phyloP scores from a whole-genome alignment of 2,888 invertebrate genomes.

The Tenodera sinensis region DNA sequence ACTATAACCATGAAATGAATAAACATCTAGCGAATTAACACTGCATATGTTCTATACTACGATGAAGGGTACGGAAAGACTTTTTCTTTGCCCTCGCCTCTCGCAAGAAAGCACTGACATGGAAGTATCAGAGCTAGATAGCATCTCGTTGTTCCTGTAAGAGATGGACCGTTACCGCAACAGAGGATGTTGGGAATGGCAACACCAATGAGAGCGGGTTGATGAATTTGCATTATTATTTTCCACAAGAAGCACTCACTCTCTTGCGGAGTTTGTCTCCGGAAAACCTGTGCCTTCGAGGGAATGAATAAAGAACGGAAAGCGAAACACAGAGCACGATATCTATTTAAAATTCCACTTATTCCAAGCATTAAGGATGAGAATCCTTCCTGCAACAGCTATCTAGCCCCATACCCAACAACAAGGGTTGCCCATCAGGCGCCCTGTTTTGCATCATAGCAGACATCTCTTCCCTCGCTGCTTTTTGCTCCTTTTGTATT shows the following conservation, averaged over 20 bases:
- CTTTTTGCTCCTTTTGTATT: no score
- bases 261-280: background rate
- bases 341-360: constrained; percentile 14
- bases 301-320: background rate
- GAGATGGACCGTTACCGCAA: background rate
- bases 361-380: background rate
- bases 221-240: background rate
- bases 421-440: background rate
- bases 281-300: background rate
- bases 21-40: no score
- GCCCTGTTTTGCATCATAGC: background rate
- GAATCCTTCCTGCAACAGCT: background rate
- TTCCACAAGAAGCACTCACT: background rate
- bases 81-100: no score
- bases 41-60: no score
- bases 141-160: no score
- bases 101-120: no score
- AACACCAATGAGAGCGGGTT: background rate
- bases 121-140: no score
- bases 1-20: no score
- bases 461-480: no score
- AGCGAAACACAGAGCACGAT: background rate
- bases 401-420: background rate
- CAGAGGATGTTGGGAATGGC: background rate
- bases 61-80: no score